A percentile compares a stretch with the other conserved stretches of the same genome.
phyloP scores from a whole-genome alignment of 2,888 invertebrate species.

The Baronia brevicornis region DNA sequence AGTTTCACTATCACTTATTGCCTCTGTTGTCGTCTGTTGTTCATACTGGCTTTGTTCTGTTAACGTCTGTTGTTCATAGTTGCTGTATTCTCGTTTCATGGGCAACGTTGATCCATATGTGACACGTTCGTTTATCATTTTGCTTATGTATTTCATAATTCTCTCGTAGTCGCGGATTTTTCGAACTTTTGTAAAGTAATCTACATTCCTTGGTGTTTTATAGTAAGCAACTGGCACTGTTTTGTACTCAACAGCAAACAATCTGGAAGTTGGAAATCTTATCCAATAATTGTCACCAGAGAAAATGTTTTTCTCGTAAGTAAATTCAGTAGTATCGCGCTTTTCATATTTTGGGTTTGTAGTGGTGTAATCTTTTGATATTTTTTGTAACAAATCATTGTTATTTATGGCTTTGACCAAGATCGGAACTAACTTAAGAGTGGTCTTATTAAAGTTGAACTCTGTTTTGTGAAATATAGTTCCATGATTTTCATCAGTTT shows the following conservation, averaged over 20 bases:
- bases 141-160: conserved; percentile 51
- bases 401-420: conserved; percentile 48
- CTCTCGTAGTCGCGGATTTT: conserved; percentile 53
- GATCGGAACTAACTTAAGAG: conserved; percentile 45
- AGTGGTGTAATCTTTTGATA: conserved; percentile 38
- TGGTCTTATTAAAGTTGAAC: conserved; percentile 34
- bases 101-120: conserved; percentile 27
- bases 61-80: conserved; percentile 17
- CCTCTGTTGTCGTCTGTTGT: conserved; percentile 7
- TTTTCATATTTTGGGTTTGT: conserved; percentile 27
- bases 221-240: conserved; percentile 38
- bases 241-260: conserved; percentile 43
- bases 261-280: conserved; percentile 34
- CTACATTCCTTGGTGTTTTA: conserved; percentile 44
- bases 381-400: conserved; percentile 39
- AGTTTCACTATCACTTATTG: conserved; percentile 5
- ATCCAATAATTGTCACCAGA: conserved; percentile 35
- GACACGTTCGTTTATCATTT: conserved; percentile 47
- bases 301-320: conserved; percentile 36
- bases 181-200: conserved; percentile 49
- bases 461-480: conserved; percentile 34
- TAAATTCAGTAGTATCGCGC: conserved; percentile 30
- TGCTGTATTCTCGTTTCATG: conserved; percentile 21
- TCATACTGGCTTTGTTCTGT: conserved; percentile 14
- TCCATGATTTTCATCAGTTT: conserved; percentile 31